A percentile compares a stretch with the other conserved stretches of the same genome.
Conservation (phyloP, 2,113 vertebrate species). For the Microcebus jonahi region DNA sequence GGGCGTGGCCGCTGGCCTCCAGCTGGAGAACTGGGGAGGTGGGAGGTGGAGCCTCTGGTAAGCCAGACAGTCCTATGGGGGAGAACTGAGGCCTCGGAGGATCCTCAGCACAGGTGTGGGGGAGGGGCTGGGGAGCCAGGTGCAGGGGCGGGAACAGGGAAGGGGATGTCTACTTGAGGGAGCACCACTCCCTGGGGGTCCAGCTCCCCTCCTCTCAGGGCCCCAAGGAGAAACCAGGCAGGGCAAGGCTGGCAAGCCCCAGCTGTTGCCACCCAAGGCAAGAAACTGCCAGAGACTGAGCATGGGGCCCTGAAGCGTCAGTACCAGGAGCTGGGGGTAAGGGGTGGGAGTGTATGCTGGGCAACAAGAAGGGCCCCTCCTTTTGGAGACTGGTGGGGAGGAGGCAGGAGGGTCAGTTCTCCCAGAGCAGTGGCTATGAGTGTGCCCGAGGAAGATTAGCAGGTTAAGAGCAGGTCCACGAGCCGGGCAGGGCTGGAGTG, state of each 20-base stretch:
- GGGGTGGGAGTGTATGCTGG: not conserved
- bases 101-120: slow-evolving; percentile 68
- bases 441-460: not conserved
- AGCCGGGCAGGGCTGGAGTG: not conserved
- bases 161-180: slow-evolving; percentile 54
- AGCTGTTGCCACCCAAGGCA: slow-evolving; percentile 46
- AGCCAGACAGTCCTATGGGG: slow-evolving; percentile 35
- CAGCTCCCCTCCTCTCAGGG: slow-evolving; percentile 33
- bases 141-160: slow-evolving; percentile 17
- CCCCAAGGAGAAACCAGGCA: slow-evolving; percentile 51
- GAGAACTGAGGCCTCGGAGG: slow-evolving; percentile 31
- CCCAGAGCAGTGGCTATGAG: not conserved
- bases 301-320: not conserved
- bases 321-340: not conserved
- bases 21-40: not conserved
- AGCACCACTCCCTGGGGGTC: slow-evolving; percentile 45
- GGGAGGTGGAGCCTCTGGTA: slow-evolving; percentile 7
- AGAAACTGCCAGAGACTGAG: slow-evolving; percentile 36
- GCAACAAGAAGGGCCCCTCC: not conserved
- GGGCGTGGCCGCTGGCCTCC: slow-evolving; percentile 5
- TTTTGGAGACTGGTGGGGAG: not conserved
- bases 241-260: slow-evolving; percentile 46
- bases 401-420: not conserved
- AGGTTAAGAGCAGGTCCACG: not conserved
- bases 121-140: slow-evolving; percentile 71